Conservation (phyloP, 2,888 invertebrate genomes). For the Venusia cambrica region DNA sequence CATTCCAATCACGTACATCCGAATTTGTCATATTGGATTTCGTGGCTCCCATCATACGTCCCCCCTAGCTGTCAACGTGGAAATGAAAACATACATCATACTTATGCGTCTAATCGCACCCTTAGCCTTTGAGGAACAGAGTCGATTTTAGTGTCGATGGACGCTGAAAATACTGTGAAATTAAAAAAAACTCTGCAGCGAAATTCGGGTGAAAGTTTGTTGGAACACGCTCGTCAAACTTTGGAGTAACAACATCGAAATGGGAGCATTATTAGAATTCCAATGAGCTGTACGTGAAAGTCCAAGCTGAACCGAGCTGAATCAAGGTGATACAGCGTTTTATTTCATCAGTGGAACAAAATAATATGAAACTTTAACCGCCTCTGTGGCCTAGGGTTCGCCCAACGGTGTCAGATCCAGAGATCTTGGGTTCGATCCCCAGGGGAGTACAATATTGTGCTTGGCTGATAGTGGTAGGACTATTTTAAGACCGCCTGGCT, state of each 20-base stretch:
- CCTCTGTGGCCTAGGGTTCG: no score
- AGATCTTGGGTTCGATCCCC: no score
- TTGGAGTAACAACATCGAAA: slow-evolving; percentile 15
- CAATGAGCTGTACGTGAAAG: slow-evolving; percentile 13
- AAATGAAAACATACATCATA: slow-evolving; percentile 77
- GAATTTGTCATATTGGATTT: slow-evolving; percentile 82
- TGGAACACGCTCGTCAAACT: slow-evolving; percentile 27
- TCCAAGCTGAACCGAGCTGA: no score
- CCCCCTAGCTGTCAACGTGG: slow-evolving; percentile 69
- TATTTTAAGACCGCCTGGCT: no score
- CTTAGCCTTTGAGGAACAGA: slow-evolving; percentile 37
- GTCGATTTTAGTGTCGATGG: slow-evolving; percentile 8
- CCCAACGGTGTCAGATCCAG: no score
- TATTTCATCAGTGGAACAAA: no score
- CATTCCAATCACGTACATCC: slow-evolving; percentile 78
- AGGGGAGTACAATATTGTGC: no score
- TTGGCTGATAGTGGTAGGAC: no score
- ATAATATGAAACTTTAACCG: no score
- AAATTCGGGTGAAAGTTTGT: slow-evolving; percentile 47
- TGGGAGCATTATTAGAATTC: slow-evolving; percentile 10
- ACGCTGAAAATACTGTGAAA: slow-evolving; percentile 11
- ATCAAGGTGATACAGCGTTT: no score
- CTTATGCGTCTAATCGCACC: slow-evolving; percentile 37
- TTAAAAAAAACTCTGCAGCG: slow-evolving; percentile 43
- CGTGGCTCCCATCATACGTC: slow-evolving; percentile 69